Base-by-base conservation (phyloP, 2,113 vertebrate species). In the Gallinago jamesoni region DNA sequence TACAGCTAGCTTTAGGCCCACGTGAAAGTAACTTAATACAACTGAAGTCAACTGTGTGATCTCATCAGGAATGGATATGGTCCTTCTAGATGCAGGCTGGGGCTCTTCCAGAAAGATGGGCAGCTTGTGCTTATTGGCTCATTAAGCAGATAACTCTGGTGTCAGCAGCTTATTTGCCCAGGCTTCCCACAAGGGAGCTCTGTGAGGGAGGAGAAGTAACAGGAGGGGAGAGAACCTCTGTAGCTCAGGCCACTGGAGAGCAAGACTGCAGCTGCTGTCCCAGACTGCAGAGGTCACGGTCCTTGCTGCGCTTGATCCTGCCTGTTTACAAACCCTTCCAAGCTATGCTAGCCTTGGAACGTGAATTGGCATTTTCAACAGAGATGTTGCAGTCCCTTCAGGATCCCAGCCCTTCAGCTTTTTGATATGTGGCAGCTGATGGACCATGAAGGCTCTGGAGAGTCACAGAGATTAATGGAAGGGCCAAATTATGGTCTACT, bases 151-250 rank as follows among this genome's bases (percentile, higher is more conserved):
- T 25, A 30, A 23, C 15, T 39, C 17, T 50, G 24, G 10, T 28
- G 12, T 39, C 30, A 52, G 33, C 11, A 30, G 17, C 3, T 50
- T n/a, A 16, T 63, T 87, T 89, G 12, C 11, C 16, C 56, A 84
- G 24, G 9, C 6, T 69, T 5, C 80, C 17, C 1, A 0, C 1
- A 2, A 48, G 56, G 14, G 8, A 81, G 2, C 18, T 82, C 25
- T 52, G 19, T 1, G 6, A 78, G 19, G 27, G 7, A 74, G 27
- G 7, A 89, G 11, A 81, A 66, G 6, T 7, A 48, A 45, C 31
- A 56, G 21, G 7, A 13, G 0, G 10, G 4, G 8, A 85, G 39
- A 35, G 37, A 77, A 31, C 22, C 14, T 73, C 28, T 41, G 60
- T 12, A 86, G 48, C 14, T 66, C 21, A 62, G 30, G 24, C 9